Evolutionary conservation across 2,888 invertebrate genomes (phyloP), one percentile per base, ranked within the genome.

Genomic region (Heterodera filipjevi): DNA sequence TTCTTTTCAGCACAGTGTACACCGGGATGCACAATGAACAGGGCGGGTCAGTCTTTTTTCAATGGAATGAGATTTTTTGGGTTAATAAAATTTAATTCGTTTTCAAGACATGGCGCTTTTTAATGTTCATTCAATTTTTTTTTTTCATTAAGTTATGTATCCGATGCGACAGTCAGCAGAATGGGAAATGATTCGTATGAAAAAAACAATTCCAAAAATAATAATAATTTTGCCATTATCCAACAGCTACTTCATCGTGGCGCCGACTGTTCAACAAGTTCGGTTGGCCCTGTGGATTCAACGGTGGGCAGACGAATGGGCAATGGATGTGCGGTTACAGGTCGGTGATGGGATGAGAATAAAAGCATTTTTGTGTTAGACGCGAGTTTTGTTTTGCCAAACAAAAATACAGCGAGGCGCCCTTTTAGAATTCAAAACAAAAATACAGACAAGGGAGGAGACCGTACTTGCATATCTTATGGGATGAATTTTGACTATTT

Each of bases 201-300:
- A 16, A n/a, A 27, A 39, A 39, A 39, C 6, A 39, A 10, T 53
- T 74, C 53, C 68, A 76, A 16, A 46, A 12, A 59, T 74, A 49
- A n/a, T n/a, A n/a, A n/a, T 66, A 8, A n/a, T 35, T 77, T 77
- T 22, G n/a, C 5, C 14, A 53, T 71, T 19, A 27, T 75, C 81
- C 27, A n/a, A 53, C 90, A 96, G 96, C 89, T 98, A 94, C 89
- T 96, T 97, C 94, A 95, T 98, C 94, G 96, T 98, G 84, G 95
- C 96, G 0, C 98, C 97, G 0, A 96, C 96, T 0, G 95, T 96
- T 81, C 98, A 98, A 89, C 97, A 98, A 91, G 95, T 95, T 0
- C 92, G 97, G 2, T 95, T 95, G 88, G 92, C 92, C 84, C 92
- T 93, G 35, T 98, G 97, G 97, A 92, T 98, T 79, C 93, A 93